phyloP scores from a whole-genome alignment of 2,797 vertebrate species.

The Taenioides sp. region DNA sequence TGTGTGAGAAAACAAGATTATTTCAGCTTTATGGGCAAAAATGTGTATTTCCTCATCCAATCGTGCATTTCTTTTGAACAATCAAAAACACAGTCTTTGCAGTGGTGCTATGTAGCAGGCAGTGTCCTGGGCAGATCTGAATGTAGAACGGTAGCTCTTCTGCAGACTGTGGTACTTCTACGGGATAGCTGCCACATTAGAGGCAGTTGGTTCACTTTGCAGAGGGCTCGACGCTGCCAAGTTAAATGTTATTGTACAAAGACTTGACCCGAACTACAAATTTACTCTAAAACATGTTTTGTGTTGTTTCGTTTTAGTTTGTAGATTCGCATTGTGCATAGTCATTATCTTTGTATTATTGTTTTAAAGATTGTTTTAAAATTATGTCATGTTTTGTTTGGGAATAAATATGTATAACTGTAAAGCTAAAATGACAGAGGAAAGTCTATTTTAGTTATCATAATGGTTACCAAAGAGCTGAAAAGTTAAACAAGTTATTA shows the following conservation, averaged over 20 bases:
- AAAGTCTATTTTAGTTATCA: conserved; percentile 75
- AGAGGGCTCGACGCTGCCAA: conserved; percentile 46
- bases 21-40: conserved; percentile 2
- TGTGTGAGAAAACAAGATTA: neutral
- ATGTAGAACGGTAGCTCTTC: conserved; percentile 30
- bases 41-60: conserved; percentile 19
- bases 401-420: conserved; percentile 62
- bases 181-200: conserved; percentile 24
- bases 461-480: conserved; percentile 93
- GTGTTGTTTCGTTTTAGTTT: conserved; percentile 58
- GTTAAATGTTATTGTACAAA: conserved; percentile 9
- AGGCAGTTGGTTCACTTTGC: conserved; percentile 43
- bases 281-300: conserved; percentile 37
- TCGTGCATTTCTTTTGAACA: conserved; percentile 46
- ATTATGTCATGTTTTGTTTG: conserved; percentile 70
- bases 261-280: conserved; percentile 33
- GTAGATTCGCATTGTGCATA: conserved; percentile 78
- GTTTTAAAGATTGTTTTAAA: conserved; percentile 80
- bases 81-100: conserved; percentile 47
- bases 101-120: conserved; percentile 55
- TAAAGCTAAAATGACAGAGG: conserved; percentile 66
- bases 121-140: conserved; percentile 32
- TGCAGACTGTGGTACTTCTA: conserved; percentile 34
- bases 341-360: conserved; percentile 56
- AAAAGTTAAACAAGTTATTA: conserved; percentile 67